Conservation (phyloP, 2,113 vertebrate genomes). For the Enhydra lutris region DNA sequence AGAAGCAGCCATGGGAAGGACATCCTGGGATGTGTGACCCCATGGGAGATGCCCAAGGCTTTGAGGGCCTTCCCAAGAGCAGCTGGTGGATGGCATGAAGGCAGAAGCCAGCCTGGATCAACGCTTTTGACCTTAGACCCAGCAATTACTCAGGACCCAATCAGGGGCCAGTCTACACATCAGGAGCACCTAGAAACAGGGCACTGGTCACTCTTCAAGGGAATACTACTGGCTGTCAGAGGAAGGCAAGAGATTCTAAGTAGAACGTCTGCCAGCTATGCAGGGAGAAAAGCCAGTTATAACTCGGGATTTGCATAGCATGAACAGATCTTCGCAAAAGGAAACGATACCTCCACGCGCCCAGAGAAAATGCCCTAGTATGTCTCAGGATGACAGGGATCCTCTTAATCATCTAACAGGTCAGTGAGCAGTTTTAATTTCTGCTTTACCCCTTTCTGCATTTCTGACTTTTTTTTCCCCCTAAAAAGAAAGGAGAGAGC, state of each 20-base stretch:
- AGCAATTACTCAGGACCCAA: not conserved
- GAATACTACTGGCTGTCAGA: accelerated
- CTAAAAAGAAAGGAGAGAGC: not conserved
- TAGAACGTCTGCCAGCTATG: not conserved
- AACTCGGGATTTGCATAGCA: too few species aligned
- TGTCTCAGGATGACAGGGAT: accelerated
- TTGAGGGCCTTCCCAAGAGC: not conserved
- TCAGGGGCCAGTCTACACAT: not conserved
- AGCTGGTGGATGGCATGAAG: not conserved
- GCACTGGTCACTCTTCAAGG: accelerated
- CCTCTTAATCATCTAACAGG: not conserved
- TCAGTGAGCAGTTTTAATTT: not conserved
- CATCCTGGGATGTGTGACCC: not conserved
- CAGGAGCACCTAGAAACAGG: accelerated
- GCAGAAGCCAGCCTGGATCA: not conserved
- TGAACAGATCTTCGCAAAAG: not conserved
- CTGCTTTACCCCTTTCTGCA: not conserved
- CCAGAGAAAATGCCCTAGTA: not conserved
- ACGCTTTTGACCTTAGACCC: not conserved
- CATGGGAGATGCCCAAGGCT: not conserved
- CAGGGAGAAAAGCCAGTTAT: not conserved
- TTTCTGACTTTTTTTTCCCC: not conserved
- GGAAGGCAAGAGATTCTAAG: not conserved
- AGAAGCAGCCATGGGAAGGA: not conserved
- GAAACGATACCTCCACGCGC: not conserved